Evolutionary conservation across 2,888 invertebrate genomes (phyloP), one percentile per base, ranked within the genome.

Genomic region (Catocala fraxini): DNA sequence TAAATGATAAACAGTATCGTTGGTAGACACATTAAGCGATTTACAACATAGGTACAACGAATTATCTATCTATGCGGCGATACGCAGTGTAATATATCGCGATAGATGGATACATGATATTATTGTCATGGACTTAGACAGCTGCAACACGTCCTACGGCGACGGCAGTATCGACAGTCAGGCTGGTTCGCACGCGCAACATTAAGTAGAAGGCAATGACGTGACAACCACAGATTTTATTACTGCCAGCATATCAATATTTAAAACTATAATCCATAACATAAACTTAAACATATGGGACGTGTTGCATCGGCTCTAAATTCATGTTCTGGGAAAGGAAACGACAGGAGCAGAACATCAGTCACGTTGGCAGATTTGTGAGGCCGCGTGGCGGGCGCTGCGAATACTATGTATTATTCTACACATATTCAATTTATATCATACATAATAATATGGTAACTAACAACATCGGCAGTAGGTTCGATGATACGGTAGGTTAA

Each of bases 321-420:
- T 60, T 68, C 72, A 75, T 59, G 56, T 34, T 67, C 64, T 25
- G 25, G 25, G 25, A 25, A 25, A 25, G 1, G 25, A 25, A 25
- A 25, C 25, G 25, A 25, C 25, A 25, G 4, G 25, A 25, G 25
- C 25, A 25, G 25, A 25, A 4, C 25, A 3, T 25, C 25, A 25
- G 25, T 25, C 81, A 73, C 67, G 79, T 82, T 82, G 83, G 80
- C 85, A 87, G 85, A 85, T 84, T 81, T 83, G 73, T 74, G 63
- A 80, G 79, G 76, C 67, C 75, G 70, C 74, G 77, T 65, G 73
- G 69, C 70, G 75, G 82, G 77, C 81, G 73, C 73, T 71, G 73
- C 75, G 71, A 75, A 72, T 77, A 81, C 77, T 77, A 68, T 51
- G 57, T 63, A 71, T 43, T 56, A 42, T 51, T 41, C 39, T 43